Evolutionary conservation across 2,113 vertebrate genomes (phyloP).

Genomic region (Carassius carassius): DNA sequence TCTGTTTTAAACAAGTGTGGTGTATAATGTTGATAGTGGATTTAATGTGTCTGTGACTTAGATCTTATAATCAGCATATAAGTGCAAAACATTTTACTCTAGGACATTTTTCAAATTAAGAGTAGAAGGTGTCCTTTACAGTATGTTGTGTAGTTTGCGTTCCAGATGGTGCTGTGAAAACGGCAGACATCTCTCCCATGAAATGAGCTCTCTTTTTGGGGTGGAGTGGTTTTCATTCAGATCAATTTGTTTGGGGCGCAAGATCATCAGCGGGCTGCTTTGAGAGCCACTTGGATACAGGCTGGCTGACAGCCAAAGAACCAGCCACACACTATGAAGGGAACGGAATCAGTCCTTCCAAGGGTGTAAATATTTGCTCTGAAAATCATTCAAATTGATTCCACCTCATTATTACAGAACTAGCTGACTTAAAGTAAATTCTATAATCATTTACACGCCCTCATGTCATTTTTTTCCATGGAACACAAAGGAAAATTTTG

Average conservation of each 20-base stretch:
- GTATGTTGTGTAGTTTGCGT: not conserved
- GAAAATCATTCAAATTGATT: not conserved
- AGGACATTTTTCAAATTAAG: not conserved
- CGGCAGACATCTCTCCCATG: not conserved
- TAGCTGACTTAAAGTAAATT: not conserved
- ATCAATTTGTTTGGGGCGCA: conserved; percentile 28
- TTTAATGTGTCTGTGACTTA: not conserved
- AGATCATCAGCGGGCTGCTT: conserved; percentile 16
- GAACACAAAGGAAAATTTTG: too few species aligned
- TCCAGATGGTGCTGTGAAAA: not conserved
- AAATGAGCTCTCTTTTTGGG: conserved; percentile 7
- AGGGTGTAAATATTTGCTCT: not conserved
- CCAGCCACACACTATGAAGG: not conserved
- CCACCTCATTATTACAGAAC: not conserved
- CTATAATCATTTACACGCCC: not conserved
- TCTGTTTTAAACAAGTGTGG: not conserved
- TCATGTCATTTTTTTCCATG: too few species aligned
- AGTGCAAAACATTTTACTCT: not conserved
- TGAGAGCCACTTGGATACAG: conserved; percentile 19
- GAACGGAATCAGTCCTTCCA: not conserved
- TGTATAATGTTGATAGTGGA: not conserved
- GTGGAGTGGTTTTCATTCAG: conserved; percentile 36
- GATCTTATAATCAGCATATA: too few species aligned
- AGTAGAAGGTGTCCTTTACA: not conserved
- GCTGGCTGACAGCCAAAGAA: not conserved